These are phyloP conservation scores for Neoniphon sammara DNA, from an alignment of 2,797 vertebrate genomes.

Conservation along the genomic window DNA sequence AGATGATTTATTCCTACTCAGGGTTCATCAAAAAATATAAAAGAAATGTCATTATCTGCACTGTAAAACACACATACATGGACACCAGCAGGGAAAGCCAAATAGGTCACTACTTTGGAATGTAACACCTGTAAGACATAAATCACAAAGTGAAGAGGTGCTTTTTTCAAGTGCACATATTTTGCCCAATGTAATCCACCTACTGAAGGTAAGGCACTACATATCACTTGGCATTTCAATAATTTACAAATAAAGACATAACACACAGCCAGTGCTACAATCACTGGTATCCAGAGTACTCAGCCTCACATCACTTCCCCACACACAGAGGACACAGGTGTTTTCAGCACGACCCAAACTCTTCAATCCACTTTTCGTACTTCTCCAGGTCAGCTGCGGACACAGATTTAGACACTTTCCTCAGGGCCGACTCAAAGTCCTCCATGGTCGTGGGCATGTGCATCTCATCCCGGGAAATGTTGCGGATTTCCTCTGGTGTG, in stretches of 20 bases:
- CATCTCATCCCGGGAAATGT: conserved; percentile 96
- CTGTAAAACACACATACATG: background rate
- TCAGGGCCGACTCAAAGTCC: conserved; percentile 94
- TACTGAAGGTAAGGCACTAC: background rate
- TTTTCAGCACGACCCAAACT: conserved; percentile 95
- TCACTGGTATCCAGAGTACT: background rate
- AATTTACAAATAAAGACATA: conserved; percentile 7
- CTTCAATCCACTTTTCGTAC: conserved; percentile 97
- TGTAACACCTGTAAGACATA: conserved; percentile 4
- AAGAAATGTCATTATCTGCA: background rate
- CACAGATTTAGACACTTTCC: conserved; percentile 97
- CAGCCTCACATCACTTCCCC: background rate
- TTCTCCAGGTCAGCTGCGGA: conserved; percentile 95
- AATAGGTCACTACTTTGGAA: background rate
- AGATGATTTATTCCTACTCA: background rate
- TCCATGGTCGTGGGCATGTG: conserved; percentile 99
- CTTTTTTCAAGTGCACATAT: conserved; percentile 28
- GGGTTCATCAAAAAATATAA: background rate
- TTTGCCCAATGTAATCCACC: background rate
- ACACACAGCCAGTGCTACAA: conserved; percentile 6
- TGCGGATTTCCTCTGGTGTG: conserved; percentile 96
- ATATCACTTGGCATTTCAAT: conserved; percentile 1
- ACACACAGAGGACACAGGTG: no score
- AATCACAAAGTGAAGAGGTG: conserved; percentile 10
- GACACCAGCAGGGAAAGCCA: background rate